These are phyloP conservation scores for Dissostichus mawsoni DNA, from an alignment of 2,113 vertebrate species.

Conservation along the genomic window DNA sequence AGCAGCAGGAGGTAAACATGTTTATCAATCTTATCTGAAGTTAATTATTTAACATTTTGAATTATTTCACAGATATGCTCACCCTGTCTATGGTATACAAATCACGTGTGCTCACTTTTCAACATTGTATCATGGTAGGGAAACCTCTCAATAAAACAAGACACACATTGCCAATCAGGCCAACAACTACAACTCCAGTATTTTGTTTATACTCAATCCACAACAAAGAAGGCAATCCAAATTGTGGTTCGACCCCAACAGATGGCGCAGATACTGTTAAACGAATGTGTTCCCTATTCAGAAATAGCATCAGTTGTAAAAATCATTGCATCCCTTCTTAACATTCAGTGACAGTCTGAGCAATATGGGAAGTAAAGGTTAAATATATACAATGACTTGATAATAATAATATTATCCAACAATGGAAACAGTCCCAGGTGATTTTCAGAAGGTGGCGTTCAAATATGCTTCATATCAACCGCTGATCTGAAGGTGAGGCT, in stretches of 20 bases:
- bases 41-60: constrained; percentile 23
- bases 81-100: too few species aligned
- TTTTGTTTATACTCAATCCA: too few species aligned
- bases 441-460: constrained; percentile 31
- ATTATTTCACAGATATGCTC: constrained; percentile 23
- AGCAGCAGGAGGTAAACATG: background rate
- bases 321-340: constrained; percentile 29
- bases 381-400: constrained; percentile 59
- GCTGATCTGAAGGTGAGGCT: constrained; percentile 48
- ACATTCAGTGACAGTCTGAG: constrained; percentile 45
- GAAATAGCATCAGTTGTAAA: constrained; percentile 11
- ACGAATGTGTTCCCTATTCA: constrained; percentile 7
- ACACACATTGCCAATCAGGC: too few species aligned
- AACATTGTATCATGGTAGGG: too few species aligned
- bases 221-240: too few species aligned
- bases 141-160: too few species aligned
- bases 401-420: constrained; percentile 50
- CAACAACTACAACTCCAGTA: too few species aligned
- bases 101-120: too few species aligned
- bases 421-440: constrained; percentile 48
- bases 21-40: constrained; percentile 50
- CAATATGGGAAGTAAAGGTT: constrained; percentile 57
- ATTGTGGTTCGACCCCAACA: too few species aligned
- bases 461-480: constrained; percentile 42
- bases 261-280: too few species aligned